phyloP scores from a whole-genome alignment of 1,140 invertebrate species.

The Cyclargus thomasi region DNA sequence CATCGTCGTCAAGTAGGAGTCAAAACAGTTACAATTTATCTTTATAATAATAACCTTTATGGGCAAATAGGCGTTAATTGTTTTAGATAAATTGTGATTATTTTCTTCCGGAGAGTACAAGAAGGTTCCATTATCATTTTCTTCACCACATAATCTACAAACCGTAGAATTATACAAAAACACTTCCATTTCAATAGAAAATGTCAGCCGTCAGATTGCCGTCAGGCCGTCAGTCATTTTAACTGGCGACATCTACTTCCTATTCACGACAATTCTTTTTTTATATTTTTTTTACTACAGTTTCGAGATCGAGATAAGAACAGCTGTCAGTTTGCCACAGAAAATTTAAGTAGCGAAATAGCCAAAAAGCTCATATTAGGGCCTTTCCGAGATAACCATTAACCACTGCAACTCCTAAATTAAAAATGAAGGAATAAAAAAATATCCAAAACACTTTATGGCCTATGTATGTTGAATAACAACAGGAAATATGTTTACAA shows the following conservation, averaged over 20 bases:
- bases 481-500: too few relatives aligned
- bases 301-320: too few relatives aligned
- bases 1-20: constrained; percentile 72
- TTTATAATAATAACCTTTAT: constrained; percentile 77
- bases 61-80: constrained; percentile 83
- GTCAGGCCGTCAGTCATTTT: neutral
- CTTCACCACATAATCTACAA: constrained; percentile 83
- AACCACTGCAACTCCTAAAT: too few relatives aligned
- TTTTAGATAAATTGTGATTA: constrained; percentile 77
- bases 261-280: neutral
- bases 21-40: constrained; percentile 77
- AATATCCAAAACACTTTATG: too few relatives aligned
- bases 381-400: too few relatives aligned
- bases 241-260: constrained; percentile 59
- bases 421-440: too few relatives aligned
- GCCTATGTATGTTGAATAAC: too few relatives aligned
- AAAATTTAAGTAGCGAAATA: too few relatives aligned
- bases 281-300: too few relatives aligned
- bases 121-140: constrained; percentile 80
- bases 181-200: constrained; percentile 51
- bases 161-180: constrained; percentile 80
- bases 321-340: too few relatives aligned
- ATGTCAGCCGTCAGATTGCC: constrained; percentile 7
- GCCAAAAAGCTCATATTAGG: too few relatives aligned
- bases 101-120: constrained; percentile 77